Base-by-base conservation (phyloP, 1,140 invertebrate species). In the Scaptomyza graminum region DNA sequence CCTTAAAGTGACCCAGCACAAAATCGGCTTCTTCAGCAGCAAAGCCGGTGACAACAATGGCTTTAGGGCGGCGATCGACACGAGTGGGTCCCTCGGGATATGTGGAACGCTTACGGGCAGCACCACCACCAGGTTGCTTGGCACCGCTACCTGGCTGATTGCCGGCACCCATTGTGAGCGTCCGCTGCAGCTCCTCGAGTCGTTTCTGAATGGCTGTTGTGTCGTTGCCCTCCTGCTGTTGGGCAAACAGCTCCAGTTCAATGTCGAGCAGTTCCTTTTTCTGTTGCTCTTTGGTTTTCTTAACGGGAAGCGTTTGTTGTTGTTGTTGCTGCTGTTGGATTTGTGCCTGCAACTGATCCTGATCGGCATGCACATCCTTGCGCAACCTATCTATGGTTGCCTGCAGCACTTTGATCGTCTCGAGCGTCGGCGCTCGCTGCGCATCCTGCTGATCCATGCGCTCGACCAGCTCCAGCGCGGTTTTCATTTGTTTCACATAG, bases 211-310 rank as follows among this genome's bases (percentile, higher is more conserved):
- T 80, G 56, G 79, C 91, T 7, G 80, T 76, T 5, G 91, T 92
- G 49, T 92, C 91, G 43, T 92, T 92, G 1, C 91, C 91, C 63
- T 92, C 91, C 46, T 92, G 91, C 34, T 92, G 91, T 51, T 92
- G 90, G 25, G 90, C 90, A 62, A 92, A 79, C 1, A 92, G 69
- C 67, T 92, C 91, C 46, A 92, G 60, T 72, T 92, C 91, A 72
- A 92, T 89, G 15, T 92, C 91, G 16, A 92, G 84, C 51, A 92
- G 71, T 62, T 92, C 91, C 69, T 92, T 92, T 25, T 92, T 91
- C 25, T 91, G 90, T 57, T 92, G 91, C 61, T 92, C 91, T 68
- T 92, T 92, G 51, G 91, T 84, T 69, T 92, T 92, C 44, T 91
- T 90, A 0, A 87, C 47, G 12, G 90, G 74, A 41, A 75, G 78